Percentiles rank a stretch among this genome's conserved stretches.
Conservation (phyloP, 2,113 vertebrate genomes). For the Oncorhynchus gorbuscha region DNA sequence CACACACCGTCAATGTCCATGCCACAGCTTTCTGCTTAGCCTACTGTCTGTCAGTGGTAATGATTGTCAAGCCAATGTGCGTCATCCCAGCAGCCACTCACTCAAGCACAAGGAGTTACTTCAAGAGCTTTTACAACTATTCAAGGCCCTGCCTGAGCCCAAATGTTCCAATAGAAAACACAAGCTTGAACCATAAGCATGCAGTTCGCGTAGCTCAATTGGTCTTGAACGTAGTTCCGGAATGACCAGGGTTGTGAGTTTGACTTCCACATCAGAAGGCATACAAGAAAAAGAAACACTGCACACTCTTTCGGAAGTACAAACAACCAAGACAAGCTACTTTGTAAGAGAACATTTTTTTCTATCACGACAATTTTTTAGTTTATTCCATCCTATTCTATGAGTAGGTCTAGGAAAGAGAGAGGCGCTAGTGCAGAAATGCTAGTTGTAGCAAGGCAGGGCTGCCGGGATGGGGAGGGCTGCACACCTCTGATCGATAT, state of each 20-base stretch:
- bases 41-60: neutral
- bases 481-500: constrained; percentile 38
- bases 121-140: constrained; percentile 68
- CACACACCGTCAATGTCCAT: too few species aligned
- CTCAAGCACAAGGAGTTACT: constrained; percentile 60
- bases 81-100: neutral
- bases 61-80: too few species aligned
- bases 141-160: constrained; percentile 61
- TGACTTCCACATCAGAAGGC: too few species aligned
- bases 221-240: too few species aligned
- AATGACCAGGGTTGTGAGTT: too few species aligned
- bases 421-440: neutral
- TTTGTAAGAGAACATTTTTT: too few species aligned
- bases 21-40: neutral
- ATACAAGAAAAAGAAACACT: too few species aligned
- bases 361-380: too few species aligned
- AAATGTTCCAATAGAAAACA: constrained; percentile 63
- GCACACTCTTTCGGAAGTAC: too few species aligned
- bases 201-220: constrained; percentile 47
- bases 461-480: neutral
- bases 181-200: constrained; percentile 53
- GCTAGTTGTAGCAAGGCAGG: neutral
- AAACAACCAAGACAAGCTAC: too few species aligned
- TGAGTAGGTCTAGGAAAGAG: constrained; percentile 7
- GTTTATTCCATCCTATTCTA: too few species aligned